Conservation (phyloP, 2,888 invertebrate genomes). For the Dryobota labecula region DNA sequence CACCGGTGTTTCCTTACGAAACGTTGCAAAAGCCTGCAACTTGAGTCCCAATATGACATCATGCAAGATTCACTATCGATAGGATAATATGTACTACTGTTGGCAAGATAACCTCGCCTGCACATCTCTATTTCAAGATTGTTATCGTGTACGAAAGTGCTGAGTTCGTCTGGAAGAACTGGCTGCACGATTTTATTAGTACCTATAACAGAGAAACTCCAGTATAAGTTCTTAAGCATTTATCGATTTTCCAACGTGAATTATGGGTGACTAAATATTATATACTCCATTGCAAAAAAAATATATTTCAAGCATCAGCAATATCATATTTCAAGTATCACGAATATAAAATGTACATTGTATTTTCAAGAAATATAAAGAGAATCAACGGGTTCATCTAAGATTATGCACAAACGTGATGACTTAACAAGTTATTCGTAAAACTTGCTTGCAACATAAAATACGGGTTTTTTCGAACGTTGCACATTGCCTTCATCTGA, state of each 20-base stretch:
- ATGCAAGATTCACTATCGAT: slow-evolving; percentile 58
- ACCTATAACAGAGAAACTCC: not conserved
- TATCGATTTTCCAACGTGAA: not conserved
- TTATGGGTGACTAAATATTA: not conserved
- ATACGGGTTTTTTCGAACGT: slow-evolving; percentile 19
- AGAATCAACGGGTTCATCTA: slow-evolving; percentile 31
- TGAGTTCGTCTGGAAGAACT: not conserved
- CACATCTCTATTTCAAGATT: slow-evolving; percentile 47
- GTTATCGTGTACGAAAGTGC: slow-evolving; percentile 33
- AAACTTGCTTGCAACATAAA: slow-evolving; percentile 25
- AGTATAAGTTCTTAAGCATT: not conserved
- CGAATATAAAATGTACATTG: not conserved
- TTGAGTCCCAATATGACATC: slow-evolving; percentile 63
- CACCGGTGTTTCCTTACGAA: slow-evolving; percentile 61
- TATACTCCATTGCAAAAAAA: not conserved
- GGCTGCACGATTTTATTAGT: not conserved
- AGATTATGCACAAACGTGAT: slow-evolving; percentile 44
- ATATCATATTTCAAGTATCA: not conserved
- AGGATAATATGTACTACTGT: slow-evolving; percentile 47
- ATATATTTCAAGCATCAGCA: not conserved
- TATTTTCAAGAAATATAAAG: slow-evolving; percentile 18
- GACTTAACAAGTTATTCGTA: slow-evolving; percentile 26
- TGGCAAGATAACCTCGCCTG: slow-evolving; percentile 44
- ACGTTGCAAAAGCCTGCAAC: slow-evolving; percentile 64
- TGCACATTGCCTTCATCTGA: slow-evolving; percentile 30